These are phyloP conservation scores for Drosophila arizonae DNA, from an alignment of 1,140 invertebrate genomes.

Conservation along the genomic window DNA sequence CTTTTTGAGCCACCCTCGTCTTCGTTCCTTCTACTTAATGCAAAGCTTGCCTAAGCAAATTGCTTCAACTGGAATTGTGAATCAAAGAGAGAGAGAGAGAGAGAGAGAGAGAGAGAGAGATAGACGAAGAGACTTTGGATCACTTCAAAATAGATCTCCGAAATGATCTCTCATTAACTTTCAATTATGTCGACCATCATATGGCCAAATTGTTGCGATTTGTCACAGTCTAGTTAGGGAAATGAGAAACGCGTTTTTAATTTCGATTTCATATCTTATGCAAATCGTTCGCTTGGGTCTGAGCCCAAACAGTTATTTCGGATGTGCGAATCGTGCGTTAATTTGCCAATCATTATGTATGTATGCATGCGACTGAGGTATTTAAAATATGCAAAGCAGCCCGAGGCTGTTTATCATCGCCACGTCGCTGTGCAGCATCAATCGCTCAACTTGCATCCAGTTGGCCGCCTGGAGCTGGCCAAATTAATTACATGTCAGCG, in stretches of 20 bases:
- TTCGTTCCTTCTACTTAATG: too few species aligned
- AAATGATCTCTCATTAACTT: too few species aligned
- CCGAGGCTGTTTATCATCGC: neutral
- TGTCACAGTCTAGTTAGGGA: constrained; percentile 23
- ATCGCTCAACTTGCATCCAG: neutral
- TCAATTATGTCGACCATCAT: too few species aligned
- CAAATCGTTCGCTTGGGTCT: constrained; percentile 3
- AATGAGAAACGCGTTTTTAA: constrained; percentile 22
- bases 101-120: too few species aligned
- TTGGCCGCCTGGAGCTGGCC: neutral
- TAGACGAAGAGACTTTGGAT: too few species aligned
- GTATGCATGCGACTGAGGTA: too few species aligned
- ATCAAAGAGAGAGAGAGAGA: too few species aligned
- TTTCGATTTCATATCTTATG: constrained; percentile 24
- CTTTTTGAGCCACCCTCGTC: too few species aligned
- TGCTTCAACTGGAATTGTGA: too few species aligned
- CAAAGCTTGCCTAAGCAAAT: too few species aligned
- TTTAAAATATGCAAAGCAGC: neutral
- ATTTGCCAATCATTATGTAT: constrained; percentile 21
- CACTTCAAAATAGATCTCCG: too few species aligned
- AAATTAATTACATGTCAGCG: neutral
- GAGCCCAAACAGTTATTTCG: too few species aligned
- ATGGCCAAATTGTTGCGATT: constrained; percentile 1
- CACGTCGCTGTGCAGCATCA: neutral
- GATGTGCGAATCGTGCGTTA: neutral